Evolutionary conservation across 2,888 invertebrate genomes (phyloP), one percentile per base, ranked within the genome.

Genomic region (Arge pagana): DNA sequence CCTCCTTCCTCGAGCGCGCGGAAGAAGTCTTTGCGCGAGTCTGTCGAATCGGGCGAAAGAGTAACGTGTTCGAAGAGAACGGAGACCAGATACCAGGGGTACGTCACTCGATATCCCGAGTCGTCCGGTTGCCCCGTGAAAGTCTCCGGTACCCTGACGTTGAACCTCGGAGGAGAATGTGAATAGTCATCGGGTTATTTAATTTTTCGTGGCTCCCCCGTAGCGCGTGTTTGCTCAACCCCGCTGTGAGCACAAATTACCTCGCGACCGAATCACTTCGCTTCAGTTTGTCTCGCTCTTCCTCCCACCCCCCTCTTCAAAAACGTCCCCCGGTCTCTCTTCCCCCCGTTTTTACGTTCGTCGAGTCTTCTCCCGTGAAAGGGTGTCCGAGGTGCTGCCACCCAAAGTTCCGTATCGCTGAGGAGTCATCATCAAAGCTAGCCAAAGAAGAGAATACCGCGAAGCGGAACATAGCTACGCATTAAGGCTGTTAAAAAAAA

Each of bases 161-260:
- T 72, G 71, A 74, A 73, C 72, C 72, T 70, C 70, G 71, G 67
- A 74, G 67, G 66, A 77, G 81, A 82, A 82, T 82, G 81, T 79
- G 82, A 79, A 76, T 79, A 80, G 82, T 82, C 82, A 82, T 82
- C 79, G 79, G 76, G 78, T 79, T 80, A 80, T 81, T 81, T 80
- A 80, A 77, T 78, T 79, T 78, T 78, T 78, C 77, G 68, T 70
- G 61, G 71, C 71, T 69, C 72, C 76, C 76, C 76, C 69, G 74
- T 71, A 68, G 77, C 68, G 78, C 78, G 72, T 81, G 81, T 82
- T 82, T 82, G 80, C 80, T 80, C 80, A 79, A 76, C 72, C 82
- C 82, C 72, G 82, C 82, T 82, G 82, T 73, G 82, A 80, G 79
- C 82, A 82, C 82, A 82, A 82, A 82, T 82, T 82, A 80, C 80